Evolutionary conservation across 2,888 invertebrate genomes (phyloP), one percentile per base, ranked within the genome.

Genomic region (Hirtodrosophila alboralis): DNA sequence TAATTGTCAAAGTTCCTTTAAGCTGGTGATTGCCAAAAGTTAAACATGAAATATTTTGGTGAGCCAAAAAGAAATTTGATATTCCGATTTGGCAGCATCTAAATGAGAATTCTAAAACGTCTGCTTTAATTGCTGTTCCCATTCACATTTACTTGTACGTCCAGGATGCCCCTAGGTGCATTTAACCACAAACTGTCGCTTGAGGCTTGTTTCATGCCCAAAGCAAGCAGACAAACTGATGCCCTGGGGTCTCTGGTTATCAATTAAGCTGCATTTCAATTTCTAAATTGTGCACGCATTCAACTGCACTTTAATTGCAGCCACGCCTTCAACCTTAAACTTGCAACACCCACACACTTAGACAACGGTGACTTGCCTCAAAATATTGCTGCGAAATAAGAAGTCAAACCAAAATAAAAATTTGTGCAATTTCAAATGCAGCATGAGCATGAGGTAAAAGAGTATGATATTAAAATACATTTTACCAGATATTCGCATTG

Each of bases 241-340:
- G 40, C 12, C 30, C 28, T 16, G 28, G 12, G 10, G 8, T 10
- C 13, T 3, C 12, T 26, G 34, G 51, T 43, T 47, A 65, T 56
- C 56, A 62, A 62, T 65, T 62, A 62, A 51, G 30, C 13, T 27
- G 47, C 62, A 56, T 43, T 47, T 45, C 48, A 38, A 57, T 49
- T 60, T 51, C 36, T 30, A 56, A 68, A 59, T 68, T 44, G 53
- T 28, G 47, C 65, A 49, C 33, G 54, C 54, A 54, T 53, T 75
- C 30, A 53, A 40, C 53, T 64, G 44, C 57, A 64, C 53, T 72
- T 72, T 58, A 75, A 59, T 62, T 72, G 67, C 61, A 41, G 18
- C 52, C 7, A 4, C 43, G 27, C 13, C 13, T 38, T 38, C 26
- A 30, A 16, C 23, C 21, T 41, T 23, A 7, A 8, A 30, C 38